Evolutionary conservation across 2,888 invertebrate species (phyloP).

Genomic region (Lasioglossum oenotherae): DNA sequence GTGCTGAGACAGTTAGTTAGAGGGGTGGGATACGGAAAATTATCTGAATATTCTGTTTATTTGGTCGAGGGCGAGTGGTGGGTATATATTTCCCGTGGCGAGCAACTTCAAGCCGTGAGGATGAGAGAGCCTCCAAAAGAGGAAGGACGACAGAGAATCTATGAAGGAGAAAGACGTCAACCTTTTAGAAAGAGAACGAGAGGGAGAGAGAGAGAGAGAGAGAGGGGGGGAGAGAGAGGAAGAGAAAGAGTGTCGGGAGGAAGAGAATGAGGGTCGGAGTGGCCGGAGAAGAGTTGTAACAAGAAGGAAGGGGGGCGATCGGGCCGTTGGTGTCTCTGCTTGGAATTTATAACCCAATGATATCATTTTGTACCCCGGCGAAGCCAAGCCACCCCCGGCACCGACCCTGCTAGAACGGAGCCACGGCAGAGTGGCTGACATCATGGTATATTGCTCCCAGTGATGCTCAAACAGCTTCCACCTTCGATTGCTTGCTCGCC

Average conservation of each 20-base stretch:
- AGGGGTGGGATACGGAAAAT: slow-evolving; percentile 74
- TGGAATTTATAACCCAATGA: slow-evolving; percentile 84
- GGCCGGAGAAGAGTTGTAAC: slow-evolving; percentile 76
- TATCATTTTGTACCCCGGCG: slow-evolving; percentile 83
- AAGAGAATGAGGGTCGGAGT: slow-evolving; percentile 84
- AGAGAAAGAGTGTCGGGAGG: slow-evolving; percentile 87
- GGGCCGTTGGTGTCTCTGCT: slow-evolving; percentile 82
- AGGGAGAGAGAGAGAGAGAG: slow-evolving; percentile 85
- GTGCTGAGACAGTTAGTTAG: slow-evolving; percentile 32
- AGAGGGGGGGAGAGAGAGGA: slow-evolving; percentile 83
- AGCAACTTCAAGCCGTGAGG: slow-evolving; percentile 62
- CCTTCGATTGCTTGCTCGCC: slow-evolving; percentile 56
- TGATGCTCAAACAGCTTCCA: slow-evolving; percentile 82
- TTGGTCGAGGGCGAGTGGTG: slow-evolving; percentile 77
- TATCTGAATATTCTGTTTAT: slow-evolving; percentile 83
- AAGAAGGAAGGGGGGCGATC: slow-evolving; percentile 78
- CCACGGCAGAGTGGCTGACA: slow-evolving; percentile 81
- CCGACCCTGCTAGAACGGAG: slow-evolving; percentile 73
- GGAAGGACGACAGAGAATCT: slow-evolving; percentile 72
- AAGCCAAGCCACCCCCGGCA: slow-evolving; percentile 80
- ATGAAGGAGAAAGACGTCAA: slow-evolving; percentile 60
- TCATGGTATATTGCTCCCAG: slow-evolving; percentile 83
- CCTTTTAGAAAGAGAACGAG: slow-evolving; percentile 82
- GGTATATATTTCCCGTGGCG: slow-evolving; percentile 76
- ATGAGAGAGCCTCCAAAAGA: slow-evolving; percentile 68